Percentiles rank a stretch among this genome's conserved stretches.
phyloP scores from a whole-genome alignment of 2,888 invertebrate genomes.

The Herminia tarsipennalis region DNA sequence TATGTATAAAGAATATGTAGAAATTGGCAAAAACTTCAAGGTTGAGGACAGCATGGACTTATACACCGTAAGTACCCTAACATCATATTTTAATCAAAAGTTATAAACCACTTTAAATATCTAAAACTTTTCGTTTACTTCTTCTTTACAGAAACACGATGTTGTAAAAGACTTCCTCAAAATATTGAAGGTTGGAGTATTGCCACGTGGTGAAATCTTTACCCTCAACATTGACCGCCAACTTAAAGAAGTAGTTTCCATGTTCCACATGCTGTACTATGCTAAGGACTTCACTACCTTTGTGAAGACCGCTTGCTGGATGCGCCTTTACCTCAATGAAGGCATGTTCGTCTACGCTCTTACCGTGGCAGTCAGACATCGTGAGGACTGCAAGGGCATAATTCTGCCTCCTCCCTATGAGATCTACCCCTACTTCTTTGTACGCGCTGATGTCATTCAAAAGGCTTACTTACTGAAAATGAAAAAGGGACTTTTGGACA shows the following conservation, averaged over 20 bases:
- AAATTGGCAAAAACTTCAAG: slow-evolving; percentile 71
- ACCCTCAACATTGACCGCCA: slow-evolving; percentile 79
- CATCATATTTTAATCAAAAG: too few relatives aligned
- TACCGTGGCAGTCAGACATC: slow-evolving; percentile 81
- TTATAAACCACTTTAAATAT: too few relatives aligned
- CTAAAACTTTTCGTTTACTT: too few relatives aligned
- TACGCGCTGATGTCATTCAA: slow-evolving; percentile 88
- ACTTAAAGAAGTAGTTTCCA: slow-evolving; percentile 77
- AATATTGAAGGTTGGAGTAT: slow-evolving; percentile 79
- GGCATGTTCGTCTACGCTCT: slow-evolving; percentile 86
- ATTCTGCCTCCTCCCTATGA: slow-evolving; percentile 85
- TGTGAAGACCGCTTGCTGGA: slow-evolving; percentile 80
- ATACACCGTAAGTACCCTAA: slow-evolving; percentile 70
- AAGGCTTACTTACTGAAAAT: slow-evolving; percentile 82
- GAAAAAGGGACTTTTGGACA: slow-evolving; percentile 74
- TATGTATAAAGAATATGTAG: slow-evolving; percentile 76
- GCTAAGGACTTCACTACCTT: slow-evolving; percentile 83
- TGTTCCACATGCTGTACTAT: slow-evolving; percentile 83
- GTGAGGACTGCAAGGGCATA: slow-evolving; percentile 79
- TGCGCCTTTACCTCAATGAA: slow-evolving; percentile 82
- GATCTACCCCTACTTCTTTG: slow-evolving; percentile 88
- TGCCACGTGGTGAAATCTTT: slow-evolving; percentile 85
- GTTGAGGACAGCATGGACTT: slow-evolving; percentile 70
- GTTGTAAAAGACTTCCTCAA: slow-evolving; percentile 86
- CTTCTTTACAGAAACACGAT: slow-evolving; percentile 76